Evolutionary conservation across 2,797 vertebrate genomes (phyloP), one percentile per base, ranked within the genome.

Genomic region (Manis pentadactyla): DNA sequence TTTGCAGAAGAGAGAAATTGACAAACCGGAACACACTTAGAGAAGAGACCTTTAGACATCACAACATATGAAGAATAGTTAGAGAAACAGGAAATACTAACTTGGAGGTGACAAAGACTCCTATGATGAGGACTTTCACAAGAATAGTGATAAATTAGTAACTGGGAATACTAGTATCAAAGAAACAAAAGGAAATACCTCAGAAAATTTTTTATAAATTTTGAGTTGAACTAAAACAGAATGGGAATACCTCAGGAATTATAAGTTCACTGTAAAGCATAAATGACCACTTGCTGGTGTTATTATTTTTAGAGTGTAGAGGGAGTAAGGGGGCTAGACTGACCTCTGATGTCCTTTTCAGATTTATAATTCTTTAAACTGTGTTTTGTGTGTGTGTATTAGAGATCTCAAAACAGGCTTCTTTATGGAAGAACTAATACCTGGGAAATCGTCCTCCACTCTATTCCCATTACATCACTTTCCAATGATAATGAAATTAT

Each of bases 71-170:
- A 87, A 75, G 5, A 87, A 82, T 75, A 39, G 11, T 83, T 83
- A 87, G 25, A 82, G 34, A 37, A 66, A 64, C 25, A 64, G 19
- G 23, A 92, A 77, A 88, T 73, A 84, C 37, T 83, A n/a, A 94
- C 19, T 66, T 53, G 31, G 14, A 91, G 68, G 9, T n/a, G 25
- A 87, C n/a, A 87, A 74, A 34, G 55, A 9, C 49, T 78, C 25
- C 23, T 87, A 69, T 55, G 25, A 77, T 19, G 61, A 71, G 84
- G 29, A 29, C 23, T 49, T 75, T 86, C 51, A 46, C 27, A 61
- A 94, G 31, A 59, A 73, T 34, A 88, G 55, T 78, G 49, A 59
- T 88, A 27, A 94, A 27, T 88, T 91, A 64, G 88, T 78, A 78
- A 66, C 1, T 84, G 15, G 7, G 27, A 83, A 71, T 75, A 71